Percentiles rank a stretch among this genome's conserved stretches.
Evolutionary conservation across 2,113 vertebrate genomes (phyloP).

Genomic region (Girardinichthys multiradiatus): DNA sequence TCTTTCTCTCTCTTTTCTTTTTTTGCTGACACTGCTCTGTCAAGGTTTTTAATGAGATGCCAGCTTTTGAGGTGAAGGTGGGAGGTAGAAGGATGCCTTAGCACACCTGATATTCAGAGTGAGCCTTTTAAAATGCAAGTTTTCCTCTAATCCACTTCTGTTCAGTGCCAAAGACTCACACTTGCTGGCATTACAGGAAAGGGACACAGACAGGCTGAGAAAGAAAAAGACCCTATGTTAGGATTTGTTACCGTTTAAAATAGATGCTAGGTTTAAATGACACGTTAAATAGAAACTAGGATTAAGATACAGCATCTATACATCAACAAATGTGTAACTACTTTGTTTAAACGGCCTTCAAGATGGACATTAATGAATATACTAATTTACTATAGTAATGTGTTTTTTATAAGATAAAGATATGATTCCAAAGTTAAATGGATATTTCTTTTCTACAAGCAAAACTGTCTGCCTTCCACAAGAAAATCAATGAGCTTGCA

Average conservation of each 20-base stretch:
- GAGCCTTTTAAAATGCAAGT: slow-evolving; percentile 20
- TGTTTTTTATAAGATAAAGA: no score
- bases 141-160: slow-evolving; percentile 16
- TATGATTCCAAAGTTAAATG: no score
- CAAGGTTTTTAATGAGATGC: slow-evolving; percentile 74
- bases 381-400: no score
- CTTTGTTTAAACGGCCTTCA: no score
- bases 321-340: no score
- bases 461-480: no score
- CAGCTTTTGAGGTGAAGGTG: slow-evolving; percentile 48
- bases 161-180: slow-evolving; percentile 11
- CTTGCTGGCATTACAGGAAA: slow-evolving; percentile 8
- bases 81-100: slow-evolving; percentile 59
- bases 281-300: not conserved
- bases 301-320: no score
- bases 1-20: slow-evolving; percentile 43
- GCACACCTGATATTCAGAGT: slow-evolving; percentile 45
- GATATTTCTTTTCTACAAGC: no score
- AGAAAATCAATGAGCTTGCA: no score
- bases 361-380: no score
- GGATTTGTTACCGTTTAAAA: not conserved
- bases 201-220: not conserved
- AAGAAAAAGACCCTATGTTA: not conserved
- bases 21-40: slow-evolving; percentile 72
- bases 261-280: not conserved